phyloP scores from a whole-genome alignment of 2,797 vertebrate genomes.

The Mormyrops boulengeri region DNA sequence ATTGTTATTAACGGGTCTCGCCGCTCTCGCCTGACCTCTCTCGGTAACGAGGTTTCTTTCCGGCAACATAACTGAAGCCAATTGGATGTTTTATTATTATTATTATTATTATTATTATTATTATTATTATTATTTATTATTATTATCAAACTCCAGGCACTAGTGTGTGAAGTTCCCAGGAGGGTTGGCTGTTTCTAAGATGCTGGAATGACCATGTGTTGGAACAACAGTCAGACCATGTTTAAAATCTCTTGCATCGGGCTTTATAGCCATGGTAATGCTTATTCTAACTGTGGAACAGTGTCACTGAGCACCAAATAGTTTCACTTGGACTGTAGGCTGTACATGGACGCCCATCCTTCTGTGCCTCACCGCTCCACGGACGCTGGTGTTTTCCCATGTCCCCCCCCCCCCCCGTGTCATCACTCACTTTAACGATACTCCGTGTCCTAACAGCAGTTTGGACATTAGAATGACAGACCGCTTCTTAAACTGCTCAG shows the following conservation, averaged over 20 bases:
- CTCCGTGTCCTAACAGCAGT: conserved; percentile 4
- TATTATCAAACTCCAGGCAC: neutral
- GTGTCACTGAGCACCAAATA: neutral
- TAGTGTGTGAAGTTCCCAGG: neutral
- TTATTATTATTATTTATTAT: neutral
- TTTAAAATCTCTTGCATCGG: neutral
- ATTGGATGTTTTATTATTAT: neutral
- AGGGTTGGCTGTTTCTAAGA: neutral
- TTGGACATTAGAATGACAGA: conserved; percentile 22
- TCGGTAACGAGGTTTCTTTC: neutral
- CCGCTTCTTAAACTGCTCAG: neutral
- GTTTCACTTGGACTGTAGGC: neutral
- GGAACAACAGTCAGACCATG: neutral
- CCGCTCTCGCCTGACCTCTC: neutral
- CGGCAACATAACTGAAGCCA: neutral
- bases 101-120: neutral
- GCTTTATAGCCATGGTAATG: neutral
- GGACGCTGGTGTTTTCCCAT: neutral
- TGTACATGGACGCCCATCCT: neutral
- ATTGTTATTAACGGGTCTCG: neutral
- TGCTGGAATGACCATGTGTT: neutral
- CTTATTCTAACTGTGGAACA: neutral
- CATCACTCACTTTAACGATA: conserved; percentile 19
- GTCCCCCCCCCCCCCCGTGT: neutral
- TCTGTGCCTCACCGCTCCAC: neutral